Evolutionary conservation across 2,888 invertebrate genomes (phyloP).

Genomic region (Lycophotia porphyrea): DNA sequence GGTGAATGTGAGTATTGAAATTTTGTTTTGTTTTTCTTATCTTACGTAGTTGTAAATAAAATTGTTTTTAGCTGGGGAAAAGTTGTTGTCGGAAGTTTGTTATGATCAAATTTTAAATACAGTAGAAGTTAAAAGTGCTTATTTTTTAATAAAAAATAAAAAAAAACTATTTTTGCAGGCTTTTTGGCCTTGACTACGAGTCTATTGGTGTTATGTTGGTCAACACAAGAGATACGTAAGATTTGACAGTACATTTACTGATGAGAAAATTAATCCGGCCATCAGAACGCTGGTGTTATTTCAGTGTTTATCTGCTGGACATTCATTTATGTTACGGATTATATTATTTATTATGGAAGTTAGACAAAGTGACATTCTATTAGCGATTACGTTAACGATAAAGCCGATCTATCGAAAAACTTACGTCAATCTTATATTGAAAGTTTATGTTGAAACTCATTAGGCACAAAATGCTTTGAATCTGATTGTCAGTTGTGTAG

Average conservation of each 20-base stretch:
- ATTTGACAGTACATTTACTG: neutral
- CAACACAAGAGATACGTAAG: neutral
- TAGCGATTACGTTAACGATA: neutral
- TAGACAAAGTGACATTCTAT: neutral
- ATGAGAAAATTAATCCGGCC: neutral
- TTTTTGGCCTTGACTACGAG: neutral
- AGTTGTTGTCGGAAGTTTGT: no score
- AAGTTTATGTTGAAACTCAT: no score
- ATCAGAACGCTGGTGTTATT: neutral
- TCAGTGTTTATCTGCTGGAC: neutral
- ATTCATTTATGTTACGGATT: neutral
- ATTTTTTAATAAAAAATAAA: no score
- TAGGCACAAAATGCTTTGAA: neutral
- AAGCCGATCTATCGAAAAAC: neutral
- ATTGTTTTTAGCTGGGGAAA: neutral
- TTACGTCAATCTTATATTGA: neutral
- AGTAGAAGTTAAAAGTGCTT: neutral
- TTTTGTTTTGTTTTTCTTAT: constrained; percentile 27
- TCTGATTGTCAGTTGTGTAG: neutral
- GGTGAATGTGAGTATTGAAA: constrained; percentile 55
- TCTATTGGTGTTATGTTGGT: neutral
- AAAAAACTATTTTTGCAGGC: neutral
- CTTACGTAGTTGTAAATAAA: neutral
- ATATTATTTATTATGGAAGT: neutral
- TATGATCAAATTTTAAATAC: no score